Base-by-base conservation (phyloP, 2,888 invertebrate species). In the Lasioglossum villosulum region DNA sequence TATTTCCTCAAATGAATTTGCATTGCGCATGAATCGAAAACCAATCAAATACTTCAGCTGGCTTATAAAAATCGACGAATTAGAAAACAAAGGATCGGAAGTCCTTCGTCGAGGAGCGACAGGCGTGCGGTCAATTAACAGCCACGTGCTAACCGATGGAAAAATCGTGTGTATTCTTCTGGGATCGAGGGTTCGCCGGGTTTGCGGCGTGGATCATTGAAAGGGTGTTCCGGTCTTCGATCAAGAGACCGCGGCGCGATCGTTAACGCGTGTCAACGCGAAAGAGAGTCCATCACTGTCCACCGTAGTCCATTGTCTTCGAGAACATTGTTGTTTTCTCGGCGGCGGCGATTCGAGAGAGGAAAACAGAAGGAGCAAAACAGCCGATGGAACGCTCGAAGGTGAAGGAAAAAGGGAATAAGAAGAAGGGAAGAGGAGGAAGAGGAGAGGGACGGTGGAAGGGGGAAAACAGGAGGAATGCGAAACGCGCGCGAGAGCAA, bases 251-350 rank as follows among this genome's bases (percentile, higher is more conserved):
- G n/a, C 68, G 68, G 37, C 34, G 66, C 72, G 83, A 85, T 88
- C 86, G 86, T 90, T 88, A 90, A 83, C 89, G 63, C 66, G 83
- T 68, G 89, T 83, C 85, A 81, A 82, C 78, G 78, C 73, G 80
- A 72, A 66, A 37, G 82, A 78, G 80, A 82, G 86, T 90, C 82
- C 82, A 86, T 90, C 90, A 90, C 84, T 30, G 90, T 90, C 78
- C 75, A 68, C 1, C 30, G n/a, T 45, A 4, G 72, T 72, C 77
- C 76, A 90, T 89, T 90, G 87, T 90, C 75, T 90, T 68, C 42
- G 59, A 8, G 74, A 71, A 81, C 76, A 68, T 76, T 78, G 83
- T 88, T 76, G 76, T 66, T 66, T 27, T 27, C 59, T 23, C 52
- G 52, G 23, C 52, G 66, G 45, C 27, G 48, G 63, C 30, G 48